A percentile compares a stretch with the other conserved stretches of the same genome.
Conservation (phyloP, 2,797 vertebrate species). For the Sardinella longiceps region DNA sequence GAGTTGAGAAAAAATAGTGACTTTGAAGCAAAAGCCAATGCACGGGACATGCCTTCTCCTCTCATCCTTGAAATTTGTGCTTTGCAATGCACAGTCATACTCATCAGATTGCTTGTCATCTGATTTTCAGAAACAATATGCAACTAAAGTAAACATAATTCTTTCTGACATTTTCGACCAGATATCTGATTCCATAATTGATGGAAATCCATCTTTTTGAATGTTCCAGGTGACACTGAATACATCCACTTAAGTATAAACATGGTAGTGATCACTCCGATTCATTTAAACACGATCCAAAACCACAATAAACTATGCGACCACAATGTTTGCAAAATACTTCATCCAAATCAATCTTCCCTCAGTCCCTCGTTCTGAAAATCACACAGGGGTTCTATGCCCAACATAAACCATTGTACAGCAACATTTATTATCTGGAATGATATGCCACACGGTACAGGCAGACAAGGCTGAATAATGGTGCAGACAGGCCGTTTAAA, state of each 20-base stretch:
- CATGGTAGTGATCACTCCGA: not conserved
- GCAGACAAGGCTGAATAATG: not conserved
- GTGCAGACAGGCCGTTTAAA: not conserved
- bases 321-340: not conserved
- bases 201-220: slow-evolving; percentile 1
- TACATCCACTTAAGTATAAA: slow-evolving; percentile 9
- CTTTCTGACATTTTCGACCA: not conserved
- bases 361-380: not conserved
- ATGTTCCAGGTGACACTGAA: slow-evolving; percentile 1
- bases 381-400: not conserved
- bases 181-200: slow-evolving; percentile 7
- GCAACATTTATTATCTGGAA: not conserved
- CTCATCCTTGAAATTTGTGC: not conserved
- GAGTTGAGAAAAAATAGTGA: not conserved
- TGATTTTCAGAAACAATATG: not conserved
- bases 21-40: not conserved
- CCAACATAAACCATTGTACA: not conserved
- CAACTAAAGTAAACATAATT: not conserved
- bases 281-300: not conserved
- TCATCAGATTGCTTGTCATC: not conserved
- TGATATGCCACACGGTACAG: not conserved
- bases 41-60: not conserved
- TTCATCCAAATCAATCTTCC: not conserved
- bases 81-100: not conserved
- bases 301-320: not conserved